Conservation (phyloP, 2,888 invertebrate species). For the Acleris laterana region DNA sequence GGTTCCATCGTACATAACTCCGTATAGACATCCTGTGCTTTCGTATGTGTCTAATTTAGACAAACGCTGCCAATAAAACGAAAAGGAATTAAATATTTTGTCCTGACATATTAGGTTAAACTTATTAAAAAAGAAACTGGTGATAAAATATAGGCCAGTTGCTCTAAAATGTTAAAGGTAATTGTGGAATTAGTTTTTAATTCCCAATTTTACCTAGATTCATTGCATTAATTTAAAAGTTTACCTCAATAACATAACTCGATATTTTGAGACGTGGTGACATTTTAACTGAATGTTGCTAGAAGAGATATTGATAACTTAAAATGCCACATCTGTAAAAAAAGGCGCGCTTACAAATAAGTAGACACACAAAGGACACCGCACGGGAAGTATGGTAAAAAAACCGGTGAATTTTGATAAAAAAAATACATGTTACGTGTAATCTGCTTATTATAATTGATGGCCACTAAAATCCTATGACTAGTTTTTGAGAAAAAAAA, state of each 20-base stretch:
- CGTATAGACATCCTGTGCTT: constrained; percentile 89
- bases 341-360: too few relatives aligned
- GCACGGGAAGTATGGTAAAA: too few relatives aligned
- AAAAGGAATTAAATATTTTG: constrained; percentile 35
- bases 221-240: constrained; percentile 45
- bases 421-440: too few relatives aligned
- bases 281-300: constrained; percentile 79
- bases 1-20: constrained; percentile 89
- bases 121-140: constrained; percentile 9
- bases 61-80: constrained; percentile 84
- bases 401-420: too few relatives aligned
- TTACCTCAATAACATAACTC: constrained; percentile 88
- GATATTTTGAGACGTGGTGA: constrained; percentile 90
- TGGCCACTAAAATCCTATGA: too few relatives aligned
- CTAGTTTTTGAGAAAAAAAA: too few relatives aligned
- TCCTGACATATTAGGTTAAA: constrained; percentile 62
- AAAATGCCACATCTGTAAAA: too few relatives aligned
- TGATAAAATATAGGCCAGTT: neutral
- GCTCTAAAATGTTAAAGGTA: neutral
- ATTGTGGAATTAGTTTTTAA: neutral
- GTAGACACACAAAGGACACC: too few relatives aligned
- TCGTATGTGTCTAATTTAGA: constrained; percentile 84
- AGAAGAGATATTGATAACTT: constrained; percentile 13
- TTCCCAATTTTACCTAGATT: neutral
- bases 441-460: too few relatives aligned